A percentile compares a stretch with the other conserved stretches of the same genome.
Conservation (phyloP, 2,113 vertebrate genomes). For the Poeciliopsis turrubarensis region DNA sequence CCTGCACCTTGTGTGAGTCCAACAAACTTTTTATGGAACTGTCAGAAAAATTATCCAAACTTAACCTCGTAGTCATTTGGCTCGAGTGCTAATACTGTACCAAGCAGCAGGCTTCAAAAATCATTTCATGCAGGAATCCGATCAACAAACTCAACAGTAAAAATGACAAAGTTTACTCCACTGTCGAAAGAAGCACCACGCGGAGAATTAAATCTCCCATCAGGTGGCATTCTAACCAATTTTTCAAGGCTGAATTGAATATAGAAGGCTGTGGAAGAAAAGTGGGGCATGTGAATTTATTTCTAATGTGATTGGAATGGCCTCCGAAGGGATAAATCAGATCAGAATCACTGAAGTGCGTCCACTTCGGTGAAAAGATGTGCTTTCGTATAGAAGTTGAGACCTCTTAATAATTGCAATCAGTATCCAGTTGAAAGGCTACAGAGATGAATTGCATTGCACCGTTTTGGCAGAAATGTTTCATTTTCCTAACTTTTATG, state of each 20-base stretch:
- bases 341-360: slow-evolving; percentile 69
- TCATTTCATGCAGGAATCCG: not conserved
- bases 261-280: slow-evolving; percentile 34
- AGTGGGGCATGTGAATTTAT: slow-evolving; percentile 49
- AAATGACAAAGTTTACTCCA: slow-evolving; percentile 24
- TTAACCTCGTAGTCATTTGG: not conserved
- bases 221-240: slow-evolving; percentile 53
- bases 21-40: not conserved
- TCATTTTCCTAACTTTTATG: slow-evolving; percentile 37
- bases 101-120: not conserved
- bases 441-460: slow-evolving; percentile 50
- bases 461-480: slow-evolving; percentile 45
- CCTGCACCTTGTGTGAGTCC: slow-evolving; percentile 10
- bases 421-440: slow-evolving; percentile 52
- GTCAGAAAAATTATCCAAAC: not conserved
- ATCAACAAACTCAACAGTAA: slow-evolving; percentile 5
- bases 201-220: slow-evolving; percentile 51
- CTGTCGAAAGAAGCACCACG: slow-evolving; percentile 16
- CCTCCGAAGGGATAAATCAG: slow-evolving; percentile 61
- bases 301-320: slow-evolving; percentile 69
- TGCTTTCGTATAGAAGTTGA: slow-evolving; percentile 51
- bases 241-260: slow-evolving; percentile 53
- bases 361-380: slow-evolving; percentile 58
- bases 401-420: slow-evolving; percentile 50
- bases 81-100: not conserved